Evolutionary conservation across 92 coral and sea anemone species (phyloP), one percentile per base, ranked within the genome.

Genomic region (Siderastrea radians): DNA sequence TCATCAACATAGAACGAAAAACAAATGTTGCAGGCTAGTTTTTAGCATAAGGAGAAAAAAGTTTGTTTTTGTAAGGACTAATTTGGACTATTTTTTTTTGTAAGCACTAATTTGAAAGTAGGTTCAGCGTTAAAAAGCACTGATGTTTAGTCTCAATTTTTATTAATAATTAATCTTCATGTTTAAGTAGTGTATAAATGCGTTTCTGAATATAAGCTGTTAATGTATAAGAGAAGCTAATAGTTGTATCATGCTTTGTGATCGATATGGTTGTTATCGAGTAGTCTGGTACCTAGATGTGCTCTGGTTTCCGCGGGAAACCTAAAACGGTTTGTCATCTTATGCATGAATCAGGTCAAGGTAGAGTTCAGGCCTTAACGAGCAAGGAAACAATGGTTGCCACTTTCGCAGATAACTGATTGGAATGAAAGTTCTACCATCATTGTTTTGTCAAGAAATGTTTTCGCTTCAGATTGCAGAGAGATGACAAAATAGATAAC

Each of bases 221-320:
- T 52, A 45, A 60, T 77, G 81, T 77, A 58, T 57, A 77, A 58
- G 38, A 77, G 50, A 59, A 44, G 44, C 1, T 5, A 77, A 45
- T 16, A 14, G 12, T 6, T 43, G 51, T 57, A 57, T 52, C 19
- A 19, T 15, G 81, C 81, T 77, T 59, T 77, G 81, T 77, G 68
- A 77, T 58, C 14, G 38, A 58, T 7, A 15, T 14, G 64, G 38
- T 26, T 26, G 38, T 14, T 15, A n/a, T 57, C 44, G 10, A 9
- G 16, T 75, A 55, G 61, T 14, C 12, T 8, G 2, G 61, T 26
- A 26, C 38, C 38, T 26, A 26, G 38, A 26, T 26, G 38, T 26
- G 38, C 38, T 26, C 38, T 26, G 38, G 38, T 26, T 26, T 26
- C 38, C 38, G 38, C 38, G 2, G 61, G 61, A 55, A 55, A 55